Evolutionary conservation across 2,888 invertebrate genomes (phyloP).

Genomic region (Nephrotoma guestfalica): DNA sequence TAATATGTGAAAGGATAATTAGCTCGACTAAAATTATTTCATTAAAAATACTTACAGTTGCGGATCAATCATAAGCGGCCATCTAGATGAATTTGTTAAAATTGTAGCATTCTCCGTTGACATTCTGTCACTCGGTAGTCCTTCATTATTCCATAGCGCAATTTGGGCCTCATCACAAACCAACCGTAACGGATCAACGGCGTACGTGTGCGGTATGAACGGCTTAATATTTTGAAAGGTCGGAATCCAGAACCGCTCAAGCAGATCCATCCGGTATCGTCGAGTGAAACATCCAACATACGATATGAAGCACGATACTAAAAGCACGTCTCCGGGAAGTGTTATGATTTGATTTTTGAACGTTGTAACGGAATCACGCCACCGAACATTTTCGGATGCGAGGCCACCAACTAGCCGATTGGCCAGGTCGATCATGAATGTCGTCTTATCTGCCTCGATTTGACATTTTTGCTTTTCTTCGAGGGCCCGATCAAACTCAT

Average conservation of each 20-base stretch:
- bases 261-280: slow-evolving; percentile 61
- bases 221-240: slow-evolving; percentile 53
- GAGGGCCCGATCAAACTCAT: slow-evolving; percentile 74
- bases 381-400: slow-evolving; percentile 79
- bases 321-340: slow-evolving; percentile 76
- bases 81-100: slow-evolving; percentile 72
- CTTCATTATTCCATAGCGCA: slow-evolving; percentile 91
- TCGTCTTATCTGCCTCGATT: slow-evolving; percentile 82
- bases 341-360: slow-evolving; percentile 57
- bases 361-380: slow-evolving; percentile 52
- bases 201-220: slow-evolving; percentile 64
- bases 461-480: slow-evolving; percentile 81
- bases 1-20: slow-evolving; percentile 5
- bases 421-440: slow-evolving; percentile 77
- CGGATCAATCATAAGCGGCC: slow-evolving; percentile 95
- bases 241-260: slow-evolving; percentile 69
- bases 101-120: slow-evolving; percentile 91
- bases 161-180: slow-evolving; percentile 85
- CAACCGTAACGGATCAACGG: slow-evolving; percentile 68
- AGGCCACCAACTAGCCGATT: slow-evolving; percentile 84
- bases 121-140: slow-evolving; percentile 82
- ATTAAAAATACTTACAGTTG: slow-evolving; percentile 40
- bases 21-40: neutral
- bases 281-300: slow-evolving; percentile 90
- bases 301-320: slow-evolving; percentile 85